Conservation (phyloP, 2,797 vertebrate species). For the Pseudomugil tenellus region DNA sequence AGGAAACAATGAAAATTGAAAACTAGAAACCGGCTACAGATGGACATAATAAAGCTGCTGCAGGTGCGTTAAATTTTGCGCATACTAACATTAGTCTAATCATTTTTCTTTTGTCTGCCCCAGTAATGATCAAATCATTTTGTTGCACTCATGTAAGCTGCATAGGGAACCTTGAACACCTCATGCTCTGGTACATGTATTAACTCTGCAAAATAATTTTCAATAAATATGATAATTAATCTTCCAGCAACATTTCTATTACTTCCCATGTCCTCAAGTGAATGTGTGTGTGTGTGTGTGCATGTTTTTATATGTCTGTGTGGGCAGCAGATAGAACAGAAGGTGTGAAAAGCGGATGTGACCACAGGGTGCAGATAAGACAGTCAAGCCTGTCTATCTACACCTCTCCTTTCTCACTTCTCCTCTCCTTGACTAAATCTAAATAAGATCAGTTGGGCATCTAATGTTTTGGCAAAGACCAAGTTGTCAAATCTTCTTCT, state of each 20-base stretch:
- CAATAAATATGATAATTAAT: constrained; percentile 67
- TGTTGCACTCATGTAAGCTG: constrained; percentile 19
- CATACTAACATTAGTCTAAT: constrained; percentile 29
- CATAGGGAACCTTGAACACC: constrained; percentile 28
- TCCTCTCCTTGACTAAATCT: constrained; percentile 73
- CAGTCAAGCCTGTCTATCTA: constrained; percentile 62
- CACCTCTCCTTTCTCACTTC: constrained; percentile 58
- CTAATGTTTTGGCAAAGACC: constrained; percentile 59
- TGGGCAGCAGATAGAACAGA: constrained; percentile 53
- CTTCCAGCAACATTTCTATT: constrained; percentile 56
- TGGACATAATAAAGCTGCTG: constrained; percentile 52
- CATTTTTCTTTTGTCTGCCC: constrained; percentile 42
- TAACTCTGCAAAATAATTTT: constrained; percentile 49
- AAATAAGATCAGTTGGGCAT: constrained; percentile 78
- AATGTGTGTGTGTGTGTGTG: constrained; percentile 8
- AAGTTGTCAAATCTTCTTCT: constrained; percentile 56
- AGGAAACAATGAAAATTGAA: constrained; percentile 47
- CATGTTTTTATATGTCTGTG: constrained; percentile 38
- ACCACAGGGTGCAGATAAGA: constrained; percentile 76
- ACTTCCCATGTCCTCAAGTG: constrained; percentile 35
- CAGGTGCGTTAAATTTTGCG: constrained; percentile 68
- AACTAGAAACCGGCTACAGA: constrained; percentile 46
- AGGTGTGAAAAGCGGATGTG: constrained; percentile 71
- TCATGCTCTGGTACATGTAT: constrained; percentile 45
- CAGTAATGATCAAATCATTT: constrained; percentile 41